A percentile compares a stretch with the other conserved stretches of the same genome.
phyloP scores from a whole-genome alignment of 2,113 vertebrate species.

The Hemibagrus wyckioides region DNA sequence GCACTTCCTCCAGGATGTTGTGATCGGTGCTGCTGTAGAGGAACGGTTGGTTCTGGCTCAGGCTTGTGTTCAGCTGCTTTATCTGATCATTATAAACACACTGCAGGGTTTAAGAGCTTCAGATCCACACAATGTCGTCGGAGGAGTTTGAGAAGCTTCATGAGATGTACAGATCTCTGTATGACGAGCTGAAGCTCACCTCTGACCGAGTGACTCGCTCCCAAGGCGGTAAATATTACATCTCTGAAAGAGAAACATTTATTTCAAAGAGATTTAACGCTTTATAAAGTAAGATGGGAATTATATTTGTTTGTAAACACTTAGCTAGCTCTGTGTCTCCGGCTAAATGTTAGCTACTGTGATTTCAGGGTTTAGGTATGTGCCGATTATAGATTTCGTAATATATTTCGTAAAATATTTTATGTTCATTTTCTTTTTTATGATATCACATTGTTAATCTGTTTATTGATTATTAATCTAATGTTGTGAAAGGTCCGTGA shows the following conservation, averaged over 20 bases:
- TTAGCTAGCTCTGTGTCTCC: too few relatives aligned
- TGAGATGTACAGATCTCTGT: constrained; percentile 82
- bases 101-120: background rate
- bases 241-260: background rate
- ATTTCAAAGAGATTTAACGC: background rate
- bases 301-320: background rate
- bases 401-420: too few relatives aligned
- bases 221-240: constrained; percentile 75
- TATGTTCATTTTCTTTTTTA: too few relatives aligned
- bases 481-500: background rate
- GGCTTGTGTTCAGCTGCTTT: background rate
- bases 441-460: background rate
- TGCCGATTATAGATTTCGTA: background rate
- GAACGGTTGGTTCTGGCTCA: too few relatives aligned
- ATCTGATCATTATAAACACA: background rate
- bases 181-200: constrained; percentile 76
- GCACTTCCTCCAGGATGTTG: constrained; percentile 53
- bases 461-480: background rate
- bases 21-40: constrained; percentile 17
- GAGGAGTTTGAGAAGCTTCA: constrained; percentile 91
- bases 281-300: background rate
- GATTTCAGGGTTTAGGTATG: too few relatives aligned
- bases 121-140: constrained; percentile 75
- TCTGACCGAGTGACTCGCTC: constrained; percentile 72
- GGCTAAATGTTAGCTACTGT: too few relatives aligned